Evolutionary conservation across 2,113 vertebrate species (phyloP), one percentile per base, ranked within the genome.

Genomic region (Lanius ludovicianus): DNA sequence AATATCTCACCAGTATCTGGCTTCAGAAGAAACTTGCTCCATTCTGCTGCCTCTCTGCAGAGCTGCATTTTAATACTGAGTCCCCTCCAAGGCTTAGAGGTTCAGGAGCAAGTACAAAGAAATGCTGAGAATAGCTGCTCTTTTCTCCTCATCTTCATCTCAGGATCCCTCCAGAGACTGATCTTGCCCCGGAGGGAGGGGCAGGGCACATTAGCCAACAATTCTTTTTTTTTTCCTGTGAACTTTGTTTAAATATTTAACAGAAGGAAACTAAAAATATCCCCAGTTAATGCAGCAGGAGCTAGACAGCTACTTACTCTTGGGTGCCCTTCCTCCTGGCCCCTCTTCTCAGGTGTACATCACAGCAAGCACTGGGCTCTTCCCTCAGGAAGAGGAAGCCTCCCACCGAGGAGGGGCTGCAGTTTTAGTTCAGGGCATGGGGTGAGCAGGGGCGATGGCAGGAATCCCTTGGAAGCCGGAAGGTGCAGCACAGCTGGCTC

Each of bases 161-260:
- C 84, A 86, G 60, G 82, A 93, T 84, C 69, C 85, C 93, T 96
- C 89, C 65, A 44, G 85, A 95, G 93, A 94, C 73, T 67, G 89
- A 87, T 95, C 92, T 84, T 93, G 89, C 93, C 78, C 81, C 8
- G 3, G 85, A 93, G 95, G 94, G 92, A 92, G 90, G 95, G 95
- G 89, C 84, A 95, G 81, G 94, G 91, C 96, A 95, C 86, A 93
- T 97, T 96, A 95, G 56, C 93, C 69, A 56, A 96, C 85, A 86
- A 88, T 92, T 89, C 87, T 52, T 83, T 86, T 87, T 86, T 87
- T 86, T 86, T 77, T 57, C 46, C 70, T 74, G 76, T 96, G 93
- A 97, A 97, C 94, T 95, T 94, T 96, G 94, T 96, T 97, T 97
- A 97, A 97, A 96, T 95, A 97, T 97, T 97, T 96, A 97, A 95